These are phyloP conservation scores for Lophura nycthemera DNA, from an alignment of 2,113 vertebrate species.

Conservation along the genomic window DNA sequence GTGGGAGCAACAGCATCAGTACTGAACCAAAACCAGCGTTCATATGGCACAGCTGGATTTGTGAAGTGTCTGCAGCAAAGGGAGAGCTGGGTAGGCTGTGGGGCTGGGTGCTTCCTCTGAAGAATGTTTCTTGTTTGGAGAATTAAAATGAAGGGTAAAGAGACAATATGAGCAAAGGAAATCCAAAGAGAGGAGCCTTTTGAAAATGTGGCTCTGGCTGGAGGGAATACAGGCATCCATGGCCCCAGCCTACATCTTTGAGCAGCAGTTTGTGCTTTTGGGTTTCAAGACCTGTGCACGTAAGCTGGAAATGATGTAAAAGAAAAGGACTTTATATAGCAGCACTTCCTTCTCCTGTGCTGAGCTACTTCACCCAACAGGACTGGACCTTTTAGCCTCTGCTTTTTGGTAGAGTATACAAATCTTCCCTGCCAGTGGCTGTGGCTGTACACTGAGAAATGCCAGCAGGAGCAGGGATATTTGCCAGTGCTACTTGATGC, in stretches of 20 bases:
- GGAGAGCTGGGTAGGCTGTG: neutral
- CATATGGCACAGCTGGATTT: accelerated
- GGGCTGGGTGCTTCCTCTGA: neutral
- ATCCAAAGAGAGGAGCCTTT: neutral
- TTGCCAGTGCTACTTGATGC: neutral
- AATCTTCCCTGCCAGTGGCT: neutral
- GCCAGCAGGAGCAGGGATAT: neutral
- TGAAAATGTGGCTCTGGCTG: neutral
- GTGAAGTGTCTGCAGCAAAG: neutral
- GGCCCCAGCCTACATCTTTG: neutral
- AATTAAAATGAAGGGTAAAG: neutral
- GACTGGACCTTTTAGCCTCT: neutral
- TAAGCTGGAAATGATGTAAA: neutral
- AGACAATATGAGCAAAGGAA: neutral
- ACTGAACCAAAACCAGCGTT: neutral
- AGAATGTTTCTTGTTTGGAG: neutral
- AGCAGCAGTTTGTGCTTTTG: accelerated
- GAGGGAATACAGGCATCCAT: accelerated
- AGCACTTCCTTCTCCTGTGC: neutral
- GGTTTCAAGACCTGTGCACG: accelerated
- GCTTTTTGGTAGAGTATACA: neutral
- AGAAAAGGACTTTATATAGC: neutral
- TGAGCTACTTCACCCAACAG: neutral
- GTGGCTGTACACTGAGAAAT: neutral
- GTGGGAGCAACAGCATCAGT: neutral